Base-by-base conservation (phyloP, 2,113 vertebrate genomes). In the Istiophorus platypterus region DNA sequence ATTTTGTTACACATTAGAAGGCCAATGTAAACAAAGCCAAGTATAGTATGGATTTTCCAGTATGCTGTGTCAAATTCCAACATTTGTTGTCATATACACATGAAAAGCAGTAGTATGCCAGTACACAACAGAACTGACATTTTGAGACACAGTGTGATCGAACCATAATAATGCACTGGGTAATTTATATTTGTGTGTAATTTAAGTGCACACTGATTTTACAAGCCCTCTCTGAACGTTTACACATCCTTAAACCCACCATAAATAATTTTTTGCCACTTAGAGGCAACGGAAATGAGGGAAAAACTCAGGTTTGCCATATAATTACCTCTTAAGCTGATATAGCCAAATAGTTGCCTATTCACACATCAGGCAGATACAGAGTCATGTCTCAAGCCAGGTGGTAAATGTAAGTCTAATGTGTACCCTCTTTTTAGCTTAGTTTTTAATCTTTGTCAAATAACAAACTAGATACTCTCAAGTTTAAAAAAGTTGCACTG, bases 1-100 rank as follows among this genome's bases (percentile, higher is more conserved):
- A 54, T 56, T 68, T 4, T 85, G 68, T 37, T 24, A 26, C 72
- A 57, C 34, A 17, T 29, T 51, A 27, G 52, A 54, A 70, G 39
- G 34, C 54, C 75, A 81, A 24, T 70, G 54, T 57, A 90, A 91
- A 90, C 88, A 88, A 84, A 75, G 51, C 12, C 39, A 42, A 72
- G 29, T 13, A 2, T 18, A 27, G 42, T 24, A 31, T 27, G 17
- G 42, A 37, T 52, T 77, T 64, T 27, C n/a, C 9, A 41, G 42
- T 34, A 3, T 45, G 66, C 63, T 68, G 42, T 45, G 10, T 17
- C 24, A 27, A 18, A 18, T 39, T 31, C 4, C 58, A 29, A 22
- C 22, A 14, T 64, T 57, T 15, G 5, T 45, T 39, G 26, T 37
- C 37, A 39, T 14, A 24, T 59, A 12, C 49, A 45, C 14, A 18